Percentiles rank a stretch among this genome's conserved stretches.
phyloP scores from a whole-genome alignment of 2,113 vertebrate species.

The Silurus meridionalis region DNA sequence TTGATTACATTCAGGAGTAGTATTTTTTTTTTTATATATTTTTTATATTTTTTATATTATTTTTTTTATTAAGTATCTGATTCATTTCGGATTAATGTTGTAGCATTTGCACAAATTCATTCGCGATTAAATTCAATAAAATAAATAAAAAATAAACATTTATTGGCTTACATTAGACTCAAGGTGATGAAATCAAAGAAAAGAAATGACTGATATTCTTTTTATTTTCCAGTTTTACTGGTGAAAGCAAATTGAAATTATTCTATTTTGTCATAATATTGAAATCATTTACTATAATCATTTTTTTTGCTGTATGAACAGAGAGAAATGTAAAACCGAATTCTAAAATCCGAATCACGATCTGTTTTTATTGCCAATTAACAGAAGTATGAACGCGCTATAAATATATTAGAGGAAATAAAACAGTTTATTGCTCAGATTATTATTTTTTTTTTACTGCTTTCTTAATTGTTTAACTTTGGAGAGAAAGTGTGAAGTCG shows the following conservation, averaged over 20 bases:
- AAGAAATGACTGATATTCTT: neutral
- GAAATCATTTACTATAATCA: neutral
- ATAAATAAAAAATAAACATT: neutral
- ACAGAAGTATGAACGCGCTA: neutral
- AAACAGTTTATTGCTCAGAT: neutral
- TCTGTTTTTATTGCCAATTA: neutral
- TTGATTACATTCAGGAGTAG: too few species aligned
- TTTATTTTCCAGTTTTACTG: too few species aligned
- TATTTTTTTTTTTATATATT: too few species aligned
- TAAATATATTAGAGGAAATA: neutral
- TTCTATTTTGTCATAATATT: too few species aligned
- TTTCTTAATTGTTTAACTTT: conserved; percentile 11
- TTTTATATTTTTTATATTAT: too few species aligned
- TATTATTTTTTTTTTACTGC: neutral
- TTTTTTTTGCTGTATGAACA: too few species aligned
- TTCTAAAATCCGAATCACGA: neutral
- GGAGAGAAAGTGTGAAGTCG: conserved; percentile 38
- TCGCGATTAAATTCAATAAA: neutral
- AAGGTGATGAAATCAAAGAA: neutral
- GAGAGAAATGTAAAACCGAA: neutral
- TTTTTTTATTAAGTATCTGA: too few species aligned
- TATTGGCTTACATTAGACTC: neutral
- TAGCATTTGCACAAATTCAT: neutral
- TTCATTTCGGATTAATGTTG: too few species aligned
- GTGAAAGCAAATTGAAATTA: too few species aligned